Percentiles rank a stretch among this genome's conserved stretches.
Conservation (phyloP, 2,888 invertebrate genomes). For the Melanchra persicariae region DNA sequence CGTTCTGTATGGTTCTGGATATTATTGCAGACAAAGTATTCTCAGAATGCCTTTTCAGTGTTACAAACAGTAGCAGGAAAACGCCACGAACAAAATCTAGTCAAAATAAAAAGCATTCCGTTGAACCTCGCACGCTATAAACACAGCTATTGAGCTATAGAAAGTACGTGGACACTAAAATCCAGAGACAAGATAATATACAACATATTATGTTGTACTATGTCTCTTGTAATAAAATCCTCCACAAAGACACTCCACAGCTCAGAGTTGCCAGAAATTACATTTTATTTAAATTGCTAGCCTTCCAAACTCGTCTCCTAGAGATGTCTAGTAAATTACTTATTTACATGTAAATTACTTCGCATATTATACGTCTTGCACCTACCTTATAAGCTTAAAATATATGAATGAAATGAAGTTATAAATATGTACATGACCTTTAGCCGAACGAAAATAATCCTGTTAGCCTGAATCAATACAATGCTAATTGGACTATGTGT, state of each 20-base stretch:
- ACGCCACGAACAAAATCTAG: not conserved
- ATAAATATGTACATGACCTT: slow-evolving; percentile 20
- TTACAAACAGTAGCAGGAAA: too few species aligned
- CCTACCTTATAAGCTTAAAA: not conserved
- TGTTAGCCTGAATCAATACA: slow-evolving; percentile 38
- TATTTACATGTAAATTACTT: slow-evolving; percentile 54
- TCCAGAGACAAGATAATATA: slow-evolving; percentile 20
- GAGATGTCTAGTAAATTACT: slow-evolving; percentile 28
- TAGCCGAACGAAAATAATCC: slow-evolving; percentile 18
- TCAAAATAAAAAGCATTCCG: slow-evolving; percentile 11
- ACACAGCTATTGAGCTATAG: not conserved
- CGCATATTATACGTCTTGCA: slow-evolving; percentile 16
- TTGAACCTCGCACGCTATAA: not conserved
- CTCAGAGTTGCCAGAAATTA: slow-evolving; percentile 34
- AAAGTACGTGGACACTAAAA: slow-evolving; percentile 19
- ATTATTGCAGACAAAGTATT: too few species aligned
- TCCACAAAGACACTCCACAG: slow-evolving; percentile 6
- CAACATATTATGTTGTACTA: slow-evolving; percentile 10
- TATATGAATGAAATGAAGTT: slow-evolving; percentile 16
- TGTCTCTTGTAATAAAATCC: slow-evolving; percentile 35
- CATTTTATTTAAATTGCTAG: slow-evolving; percentile 41
- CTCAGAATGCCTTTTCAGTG: too few species aligned
- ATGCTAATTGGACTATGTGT: slow-evolving; percentile 38
- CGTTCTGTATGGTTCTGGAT: too few species aligned
- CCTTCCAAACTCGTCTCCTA: slow-evolving; percentile 20